Base-by-base conservation (phyloP, 2,888 invertebrate genomes). In the Drosophila niveifrons region DNA sequence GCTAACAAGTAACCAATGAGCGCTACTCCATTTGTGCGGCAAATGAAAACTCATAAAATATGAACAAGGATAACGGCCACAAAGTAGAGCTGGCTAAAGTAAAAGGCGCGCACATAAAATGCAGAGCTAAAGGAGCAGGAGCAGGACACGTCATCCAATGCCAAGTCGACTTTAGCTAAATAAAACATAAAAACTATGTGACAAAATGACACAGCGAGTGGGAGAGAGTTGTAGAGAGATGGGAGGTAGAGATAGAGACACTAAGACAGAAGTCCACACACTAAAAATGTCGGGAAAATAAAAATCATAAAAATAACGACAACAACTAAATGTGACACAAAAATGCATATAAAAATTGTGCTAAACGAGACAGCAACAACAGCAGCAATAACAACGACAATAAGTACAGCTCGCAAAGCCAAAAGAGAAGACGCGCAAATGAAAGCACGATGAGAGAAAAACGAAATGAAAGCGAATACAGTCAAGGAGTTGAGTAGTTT, bases 101-200 rank as follows among this genome's bases (percentile, higher is more conserved):
- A 50, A 29, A 59, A 50, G 48, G 29, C 67, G 70, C 18, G 59
- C 65, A 67, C 63, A 77, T 73, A 80, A 80, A 86, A 68, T 62
- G 50, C 39, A 66, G 23, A 64, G 52, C 47, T 53, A n/a, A 64
- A 72, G 58, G 44, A 61, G 28, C 48, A 72, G 58, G 44, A 61
- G 28, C 48, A 63, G 62, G 39, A 64, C 43, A 62, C 44, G 57
- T 47, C 55, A 52, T 23, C 15, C 34, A 36, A 53, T 62, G 64
- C 44, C 70, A 57, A 55, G 17, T 39, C 63, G 63, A 31, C 51
- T 46, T 23, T 63, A 57, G 56, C 72, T 78, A 84, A 89, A 89
- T 89, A 89, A 87, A 89, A 89, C 82, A 87, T 78, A 87, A 87
- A 85, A 89, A 87, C 73, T 84, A 89, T 84, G 89, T 89, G 89